Base-by-base conservation (phyloP, 2,888 invertebrate genomes). In the Polydrusus pterygomalis region DNA sequence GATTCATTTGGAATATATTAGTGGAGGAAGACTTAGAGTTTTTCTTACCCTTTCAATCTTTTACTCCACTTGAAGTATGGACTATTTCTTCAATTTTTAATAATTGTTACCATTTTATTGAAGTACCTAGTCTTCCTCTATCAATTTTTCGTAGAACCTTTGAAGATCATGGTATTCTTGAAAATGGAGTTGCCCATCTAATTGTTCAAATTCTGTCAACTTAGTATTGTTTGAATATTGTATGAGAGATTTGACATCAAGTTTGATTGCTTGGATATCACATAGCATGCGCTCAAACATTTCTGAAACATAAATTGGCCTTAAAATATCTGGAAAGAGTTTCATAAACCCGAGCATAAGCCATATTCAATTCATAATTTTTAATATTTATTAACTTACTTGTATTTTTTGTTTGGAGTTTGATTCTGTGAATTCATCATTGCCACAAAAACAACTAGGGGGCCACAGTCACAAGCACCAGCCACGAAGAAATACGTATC, bases 261-360 rank as follows among this genome's bases (percentile, higher is more conserved):
- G 13, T 47, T 47, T 47, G 1, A 47, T 47, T 47, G 13, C 47
- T 47, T 47, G 47, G n/a, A 47, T 15, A 47, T 47, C 47, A 15
- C 47, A 2, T n/a, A 47, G n/a, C n/a, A 47, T 13, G 6, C 47
- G 47, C 2, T 15, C 47, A 1, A 47, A 47, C 13, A 47, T 13
- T 47, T 47, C 47, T 47, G 47, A 47, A 47, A 47, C 47, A 47
- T 15, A 47, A 47, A 47, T 47, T 15, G n/a, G 15, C n/a, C n/a
- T n/a, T 15, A 11, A 47, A 2, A 47, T 15, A 47, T 13, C 13
- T 47, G 6, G 15, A 47, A 47, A 47, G 2, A 47, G 47, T 47
- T 47, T 47, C 6, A 6, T 47, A 47, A 47, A 47, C 13, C 13
- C n/a, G n/a, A n/a, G n/a, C n/a, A n/a, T n/a, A n/a, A n/a, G n/a